Evolutionary conservation across 2,888 invertebrate species (phyloP), one percentile per base, ranked within the genome.

Genomic region (Leptinotarsa tumamoca): DNA sequence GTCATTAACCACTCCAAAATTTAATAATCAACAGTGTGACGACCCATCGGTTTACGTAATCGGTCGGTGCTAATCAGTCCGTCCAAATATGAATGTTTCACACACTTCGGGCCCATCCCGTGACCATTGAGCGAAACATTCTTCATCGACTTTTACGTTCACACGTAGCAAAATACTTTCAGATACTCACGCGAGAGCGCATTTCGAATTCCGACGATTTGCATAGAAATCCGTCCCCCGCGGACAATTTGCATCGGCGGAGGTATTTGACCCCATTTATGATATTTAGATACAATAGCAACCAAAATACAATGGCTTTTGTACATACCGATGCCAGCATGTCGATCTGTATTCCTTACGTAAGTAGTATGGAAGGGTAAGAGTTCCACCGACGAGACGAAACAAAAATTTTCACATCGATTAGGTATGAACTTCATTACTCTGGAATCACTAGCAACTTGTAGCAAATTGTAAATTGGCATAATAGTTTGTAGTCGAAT

Each of bases 261-360:
- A 70, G 70, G 58, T 70, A 70, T 70, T 70, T 49, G 70, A 70
- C 70, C 70, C 61, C 70, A 27, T 58, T 70, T 61, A 15, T 21
- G 69, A 69, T 58, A 63, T 63, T 63, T 18, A 17, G n/a, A 63
- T 33, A 63, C 63, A 63, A 63, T 43, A 63, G 33, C 27, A 61
- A 61, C 27, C 21, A 63, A 63, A 43, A 63, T n/a, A 43, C 63
- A 43, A 63, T 43, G 43, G 63, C 33, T 43, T 43, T 43, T 43
- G 58, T 18, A 18, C 21, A 58, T 58, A 10, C 23, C 54, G n/a
- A n/a, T 52, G 5, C 52, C n/a, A 17, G 21, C 56, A 58, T 58
- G 18, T 18, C 18, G 10, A n/a, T 58, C 13, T 18, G 56, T 21
- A 58, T 58, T 58, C 56, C 21, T 13, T 21, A 17, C 10, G 33